A percentile compares a stretch with the other conserved stretches of the same genome.
phyloP scores from a whole-genome alignment of 2,113 vertebrate genomes.

The Petrocephalus zakoni region DNA sequence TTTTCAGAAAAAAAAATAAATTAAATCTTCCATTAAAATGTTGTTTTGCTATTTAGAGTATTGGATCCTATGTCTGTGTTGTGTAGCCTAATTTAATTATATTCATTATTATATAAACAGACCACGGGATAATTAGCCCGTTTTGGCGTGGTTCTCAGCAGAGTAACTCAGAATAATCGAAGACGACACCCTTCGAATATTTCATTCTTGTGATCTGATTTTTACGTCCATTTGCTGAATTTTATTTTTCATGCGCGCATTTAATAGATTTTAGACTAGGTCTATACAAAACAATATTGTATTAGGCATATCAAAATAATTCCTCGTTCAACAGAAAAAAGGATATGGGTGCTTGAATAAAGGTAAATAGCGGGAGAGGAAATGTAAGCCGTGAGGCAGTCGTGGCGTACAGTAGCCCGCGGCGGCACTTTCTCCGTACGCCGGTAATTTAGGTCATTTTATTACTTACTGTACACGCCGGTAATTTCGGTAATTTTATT shows the following conservation, averaged over 20 bases:
- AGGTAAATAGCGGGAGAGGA: slow-evolving; percentile 23
- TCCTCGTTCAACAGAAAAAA: not conserved
- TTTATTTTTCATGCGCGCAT: not conserved
- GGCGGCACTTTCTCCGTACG: slow-evolving; percentile 54
- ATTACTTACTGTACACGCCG: slow-evolving; percentile 58
- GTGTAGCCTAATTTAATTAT: slow-evolving; percentile 56
- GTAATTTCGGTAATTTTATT: slow-evolving; percentile 73
- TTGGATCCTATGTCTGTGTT: slow-evolving; percentile 54
- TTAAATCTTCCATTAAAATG: slow-evolving; percentile 57
- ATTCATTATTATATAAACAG: slow-evolving; percentile 61
- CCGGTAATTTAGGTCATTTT: slow-evolving; percentile 71
- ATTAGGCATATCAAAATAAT: not conserved
- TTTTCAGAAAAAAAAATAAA: slow-evolving; percentile 55
- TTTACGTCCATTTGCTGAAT: not conserved
- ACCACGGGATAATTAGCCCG: slow-evolving; percentile 64
- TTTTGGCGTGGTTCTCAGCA: slow-evolving; percentile 56
- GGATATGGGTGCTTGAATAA: slow-evolving; percentile 1
- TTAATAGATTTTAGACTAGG: not conserved
- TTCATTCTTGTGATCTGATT: slow-evolving; percentile 25
- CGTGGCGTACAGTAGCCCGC: slow-evolving; percentile 29
- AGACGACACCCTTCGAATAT: slow-evolving; percentile 52
- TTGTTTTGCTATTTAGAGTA: slow-evolving; percentile 52
- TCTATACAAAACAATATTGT: not conserved
- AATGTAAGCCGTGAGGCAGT: slow-evolving; percentile 17
- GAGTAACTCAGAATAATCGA: slow-evolving; percentile 51